These are phyloP conservation scores for Papilio xuthus DNA, from an alignment of 1,140 invertebrate species.

Conservation along the genomic window DNA sequence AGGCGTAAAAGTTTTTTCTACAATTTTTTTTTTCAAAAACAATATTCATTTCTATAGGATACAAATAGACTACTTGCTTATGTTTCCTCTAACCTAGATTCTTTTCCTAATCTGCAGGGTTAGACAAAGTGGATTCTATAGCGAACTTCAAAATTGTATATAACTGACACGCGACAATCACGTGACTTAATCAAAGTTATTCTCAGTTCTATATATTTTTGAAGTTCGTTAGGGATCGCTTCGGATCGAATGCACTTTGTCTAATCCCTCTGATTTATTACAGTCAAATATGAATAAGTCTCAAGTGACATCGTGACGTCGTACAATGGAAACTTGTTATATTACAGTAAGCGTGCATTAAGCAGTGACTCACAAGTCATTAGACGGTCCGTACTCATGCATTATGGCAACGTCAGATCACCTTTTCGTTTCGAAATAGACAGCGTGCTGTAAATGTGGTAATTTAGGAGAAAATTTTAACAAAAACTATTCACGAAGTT, in stretches of 20 bases:
- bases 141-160: too few relatives aligned
- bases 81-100: too few relatives aligned
- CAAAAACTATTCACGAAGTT: neutral
- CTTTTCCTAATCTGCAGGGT: too few relatives aligned
- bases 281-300: neutral
- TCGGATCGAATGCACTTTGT: too few relatives aligned
- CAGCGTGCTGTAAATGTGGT: neutral
- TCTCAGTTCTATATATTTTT: too few relatives aligned
- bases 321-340: neutral
- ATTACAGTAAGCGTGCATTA: neutral
- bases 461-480: slow-evolving; percentile 16
- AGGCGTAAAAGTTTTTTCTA: neutral
- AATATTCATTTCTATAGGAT: too few relatives aligned
- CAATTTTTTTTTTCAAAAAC: neutral
- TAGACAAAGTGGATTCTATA: too few relatives aligned
- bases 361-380: slow-evolving; percentile 18
- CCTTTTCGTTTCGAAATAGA: slow-evolving; percentile 2
- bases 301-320: neutral
- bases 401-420: slow-evolving; percentile 1
- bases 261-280: too few relatives aligned
- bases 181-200: too few relatives aligned
- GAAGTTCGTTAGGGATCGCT: too few relatives aligned
- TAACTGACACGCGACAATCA: too few relatives aligned
- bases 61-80: too few relatives aligned
- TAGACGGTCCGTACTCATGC: slow-evolving; percentile 1